Base-by-base conservation (phyloP, 2,888 invertebrate species). In the Gastrophysa polygoni region DNA sequence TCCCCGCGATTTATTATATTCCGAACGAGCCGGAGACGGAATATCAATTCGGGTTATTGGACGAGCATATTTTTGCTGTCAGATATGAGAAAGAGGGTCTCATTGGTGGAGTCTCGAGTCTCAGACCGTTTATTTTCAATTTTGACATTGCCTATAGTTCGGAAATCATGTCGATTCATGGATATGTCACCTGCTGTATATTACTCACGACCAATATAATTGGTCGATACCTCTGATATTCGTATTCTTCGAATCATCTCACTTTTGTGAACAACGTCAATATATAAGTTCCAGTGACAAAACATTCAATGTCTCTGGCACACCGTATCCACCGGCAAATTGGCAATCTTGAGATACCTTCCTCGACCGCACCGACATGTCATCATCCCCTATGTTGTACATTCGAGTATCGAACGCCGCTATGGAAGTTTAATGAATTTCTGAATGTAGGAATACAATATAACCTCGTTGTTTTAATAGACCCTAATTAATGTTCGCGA, bases 401-500 rank as follows among this genome's bases (percentile, higher is more conserved):
- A 14, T 44, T 24, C 43, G 24, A 24, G 16, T 20, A 54, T 54
- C 14, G 43, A 54, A 17, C 54, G 34, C 43, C 16, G 43, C 17
- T 4, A 38, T 38, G 17, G 38, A 43, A 49, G 18, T 57, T 54
- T 50, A 58, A 47, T 55, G 55, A 61, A 64, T 59, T 61, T 46
- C 58, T 44, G 58, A 64, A 56, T 61, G 65, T 67, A 62, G 71
- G 67, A 69, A 67, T 59, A 68, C 63, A 68, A 66, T 69, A 62
- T 64, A 59, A 61, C 67, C 58, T 43, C 51, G 49, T 61, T 46
- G 64, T 71, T 72, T 69, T 69, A 71, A 68, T 71, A 71, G 68
- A 64, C 57, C 54, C 62, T 67, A 70, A 71, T 71, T 70, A 70
- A 70, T 66, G 68, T 67, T 67, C 43, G 58, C 59, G 67, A 71